A percentile compares a stretch with the other conserved stretches of the same genome.
Conservation (phyloP, 1,140 invertebrate genomes). For the Temnothorax nylanderi region DNA sequence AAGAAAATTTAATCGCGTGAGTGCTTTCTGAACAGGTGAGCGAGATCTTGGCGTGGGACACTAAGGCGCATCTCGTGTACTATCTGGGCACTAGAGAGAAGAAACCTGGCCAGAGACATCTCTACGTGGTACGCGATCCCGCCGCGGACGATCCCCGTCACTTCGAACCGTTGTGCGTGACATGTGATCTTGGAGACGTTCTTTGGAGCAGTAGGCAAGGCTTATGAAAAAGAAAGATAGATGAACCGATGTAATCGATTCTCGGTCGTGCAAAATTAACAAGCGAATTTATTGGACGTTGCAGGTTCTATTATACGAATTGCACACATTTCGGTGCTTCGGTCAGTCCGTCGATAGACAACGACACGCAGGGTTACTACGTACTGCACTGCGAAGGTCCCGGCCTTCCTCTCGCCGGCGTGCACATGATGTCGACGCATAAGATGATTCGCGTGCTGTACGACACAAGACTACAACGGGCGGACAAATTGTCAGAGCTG, state of each 20-base stretch:
- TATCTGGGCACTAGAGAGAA: slow-evolving; percentile 93
- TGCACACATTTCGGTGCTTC: slow-evolving; percentile 93
- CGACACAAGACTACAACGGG: slow-evolving; percentile 89
- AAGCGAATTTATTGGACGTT: slow-evolving; percentile 37
- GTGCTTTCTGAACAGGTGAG: slow-evolving; percentile 83
- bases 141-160: slow-evolving; percentile 90
- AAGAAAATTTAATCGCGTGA: background rate
- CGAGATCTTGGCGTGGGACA: slow-evolving; percentile 95
- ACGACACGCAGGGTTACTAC: slow-evolving; percentile 88
- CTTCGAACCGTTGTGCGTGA: slow-evolving; percentile 92
- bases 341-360: slow-evolving; percentile 87
- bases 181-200: slow-evolving; percentile 90
- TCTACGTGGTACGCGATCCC: slow-evolving; percentile 91
- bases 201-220: slow-evolving; percentile 89
- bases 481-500: slow-evolving; percentile 88
- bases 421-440: slow-evolving; percentile 90
- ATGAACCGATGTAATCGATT: background rate
- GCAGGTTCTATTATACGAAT: slow-evolving; percentile 89
- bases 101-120: slow-evolving; percentile 93
- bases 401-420: slow-evolving; percentile 91
- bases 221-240: background rate
- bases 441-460: slow-evolving; percentile 91
- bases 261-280: background rate
- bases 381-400: slow-evolving; percentile 93
- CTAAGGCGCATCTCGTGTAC: slow-evolving; percentile 93